Evolutionary conservation across 2,797 vertebrate genomes (phyloP), one percentile per base, ranked within the genome.

Genomic region (Poecilia picta): DNA sequence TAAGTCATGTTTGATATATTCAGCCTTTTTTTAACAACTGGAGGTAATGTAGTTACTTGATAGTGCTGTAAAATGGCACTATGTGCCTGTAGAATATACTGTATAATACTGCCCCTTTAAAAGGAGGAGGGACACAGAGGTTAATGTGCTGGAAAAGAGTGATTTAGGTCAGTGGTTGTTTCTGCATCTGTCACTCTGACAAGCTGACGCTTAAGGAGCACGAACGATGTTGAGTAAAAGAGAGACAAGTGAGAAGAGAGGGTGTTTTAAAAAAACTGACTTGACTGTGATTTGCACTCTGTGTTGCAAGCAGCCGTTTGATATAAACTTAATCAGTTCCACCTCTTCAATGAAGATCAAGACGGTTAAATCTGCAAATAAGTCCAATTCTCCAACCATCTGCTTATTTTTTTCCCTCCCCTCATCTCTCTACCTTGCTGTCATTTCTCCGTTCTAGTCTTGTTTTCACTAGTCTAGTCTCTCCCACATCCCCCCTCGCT

Each of bases 131-230:
- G 92, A 89, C 87, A 77, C 45, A 8, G 80, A 86, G 93, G 95
- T 95, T 95, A 95, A 95, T 95, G 94, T 93, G 92, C 89, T 93
- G 93, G 93, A 94, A 94, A 95, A 93, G 91, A 94, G 93, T 94
- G 94, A 95, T 96, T 95, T 94, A 94, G 94, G 94, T 94, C 95
- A 95, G 90, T 82, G 92, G 86, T 89, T 31, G 90, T 93, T 91
- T 93, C 86, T 93, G 91, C 94, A 93, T 95, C 94, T 94, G 94
- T 95, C 93, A 93, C 90, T 81, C 68, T 91, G 91, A 92, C 87
- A 85, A 89, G 91, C 83, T 49, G 86, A 75, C 28, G 80, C 88
- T 94, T 89, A 81, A 89, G 84, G 88, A 92, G 87, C 82, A 87
- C 78, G 82, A 76, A 84, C 43, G 12, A 70, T 8, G 71, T 82